Percentiles rank a stretch among this genome's conserved stretches.
phyloP scores from a whole-genome alignment of 2,797 vertebrate species.

The Brachymystax lenok region DNA sequence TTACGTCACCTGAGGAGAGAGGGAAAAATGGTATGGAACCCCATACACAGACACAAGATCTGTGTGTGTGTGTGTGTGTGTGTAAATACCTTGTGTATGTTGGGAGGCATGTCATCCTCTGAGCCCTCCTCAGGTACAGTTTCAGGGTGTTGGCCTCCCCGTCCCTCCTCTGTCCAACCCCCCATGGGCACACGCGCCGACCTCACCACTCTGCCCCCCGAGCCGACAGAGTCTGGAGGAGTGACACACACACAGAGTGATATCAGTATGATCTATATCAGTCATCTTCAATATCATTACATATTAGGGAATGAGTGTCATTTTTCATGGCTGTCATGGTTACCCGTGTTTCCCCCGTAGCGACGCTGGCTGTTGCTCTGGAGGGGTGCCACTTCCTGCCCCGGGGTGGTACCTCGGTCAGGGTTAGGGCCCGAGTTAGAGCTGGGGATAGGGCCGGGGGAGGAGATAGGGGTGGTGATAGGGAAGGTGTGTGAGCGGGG shows the following conservation, averaged over 20 bases:
- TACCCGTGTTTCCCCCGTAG: slow-evolving; percentile 84
- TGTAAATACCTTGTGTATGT: slow-evolving; percentile 87
- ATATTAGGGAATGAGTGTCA: not conserved
- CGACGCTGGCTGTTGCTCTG: slow-evolving; percentile 79
- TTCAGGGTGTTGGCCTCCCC: slow-evolving; percentile 80
- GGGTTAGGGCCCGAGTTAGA: slow-evolving; percentile 40
- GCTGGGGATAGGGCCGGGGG: slow-evolving; percentile 53
- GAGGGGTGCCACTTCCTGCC: slow-evolving; percentile 77
- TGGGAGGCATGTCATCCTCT: slow-evolving; percentile 92
- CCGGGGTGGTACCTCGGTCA: slow-evolving; percentile 51
- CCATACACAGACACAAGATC: not conserved
- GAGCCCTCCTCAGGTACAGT: slow-evolving; percentile 91
- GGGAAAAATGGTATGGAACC: slow-evolving; percentile 16
- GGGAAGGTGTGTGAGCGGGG: slow-evolving; percentile 88
- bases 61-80: not conserved
- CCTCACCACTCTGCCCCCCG: slow-evolving; percentile 76
- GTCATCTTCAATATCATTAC: not conserved
- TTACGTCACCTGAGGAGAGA: slow-evolving; percentile 73
- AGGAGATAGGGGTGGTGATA: slow-evolving; percentile 67
- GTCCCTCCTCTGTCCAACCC: slow-evolving; percentile 91
- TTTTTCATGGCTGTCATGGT: not conserved
- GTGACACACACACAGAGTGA: not conserved
- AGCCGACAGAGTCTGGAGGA: slow-evolving; percentile 56
- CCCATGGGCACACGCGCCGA: slow-evolving; percentile 89
- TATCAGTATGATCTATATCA: not conserved